These are phyloP conservation scores for Lasioglossum calceatum DNA, from an alignment of 2,888 invertebrate genomes.

Conservation along the genomic window DNA sequence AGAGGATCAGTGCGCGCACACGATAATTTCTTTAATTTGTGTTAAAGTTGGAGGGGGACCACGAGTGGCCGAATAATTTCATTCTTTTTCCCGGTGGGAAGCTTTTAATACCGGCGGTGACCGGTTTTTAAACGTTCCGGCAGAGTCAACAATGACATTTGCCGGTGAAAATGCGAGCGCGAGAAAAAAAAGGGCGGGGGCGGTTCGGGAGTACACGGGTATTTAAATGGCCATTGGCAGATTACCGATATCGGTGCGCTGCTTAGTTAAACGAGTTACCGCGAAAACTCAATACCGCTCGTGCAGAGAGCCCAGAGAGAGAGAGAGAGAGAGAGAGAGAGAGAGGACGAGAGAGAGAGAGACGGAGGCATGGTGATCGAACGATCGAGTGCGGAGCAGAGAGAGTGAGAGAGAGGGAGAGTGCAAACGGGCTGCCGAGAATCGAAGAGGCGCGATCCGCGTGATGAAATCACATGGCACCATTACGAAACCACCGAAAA, in stretches of 20 bases:
- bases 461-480: constrained; percentile 61
- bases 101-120: constrained; percentile 71
- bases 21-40: constrained; percentile 66
- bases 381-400: constrained; percentile 15
- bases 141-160: constrained; percentile 72
- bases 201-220: constrained; percentile 52
- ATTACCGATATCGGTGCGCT: constrained; percentile 75
- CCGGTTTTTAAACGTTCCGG: constrained; percentile 69
- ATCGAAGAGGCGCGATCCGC: constrained; percentile 58
- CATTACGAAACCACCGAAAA: constrained; percentile 53
- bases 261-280: constrained; percentile 76
- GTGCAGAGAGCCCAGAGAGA: constrained; percentile 38
- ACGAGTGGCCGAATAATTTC: constrained; percentile 66
- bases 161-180: constrained; percentile 72
- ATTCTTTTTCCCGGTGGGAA: constrained; percentile 62
- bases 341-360: background rate
- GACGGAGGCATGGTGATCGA: background rate
- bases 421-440: constrained; percentile 21
- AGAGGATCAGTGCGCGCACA: constrained; percentile 10
- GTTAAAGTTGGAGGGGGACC: constrained; percentile 48
- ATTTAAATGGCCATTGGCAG: constrained; percentile 76
- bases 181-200: constrained; percentile 55
- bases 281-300: constrained; percentile 74
- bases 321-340: background rate
- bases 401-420: constrained; percentile 1